Conservation (phyloP, 2,113 vertebrate species). For the Pogonocichla stellata region DNA sequence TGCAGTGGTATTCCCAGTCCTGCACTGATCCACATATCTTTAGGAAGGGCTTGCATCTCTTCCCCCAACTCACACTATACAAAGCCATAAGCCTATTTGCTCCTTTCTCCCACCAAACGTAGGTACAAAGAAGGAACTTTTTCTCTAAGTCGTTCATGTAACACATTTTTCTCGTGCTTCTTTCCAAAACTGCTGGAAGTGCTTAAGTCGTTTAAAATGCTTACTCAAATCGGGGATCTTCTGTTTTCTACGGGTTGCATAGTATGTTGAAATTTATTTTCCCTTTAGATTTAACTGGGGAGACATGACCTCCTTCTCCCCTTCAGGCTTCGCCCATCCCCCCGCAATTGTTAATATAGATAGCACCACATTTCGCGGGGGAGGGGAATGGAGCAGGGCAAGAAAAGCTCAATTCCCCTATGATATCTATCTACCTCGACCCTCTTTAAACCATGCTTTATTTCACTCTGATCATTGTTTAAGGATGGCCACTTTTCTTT, state of each 20-base stretch:
- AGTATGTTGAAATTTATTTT: neutral
- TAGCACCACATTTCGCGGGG: neutral
- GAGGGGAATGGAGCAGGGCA: neutral
- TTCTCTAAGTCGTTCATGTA: neutral
- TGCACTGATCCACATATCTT: neutral
- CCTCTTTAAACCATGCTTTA: neutral
- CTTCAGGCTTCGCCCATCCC: neutral
- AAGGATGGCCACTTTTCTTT: neutral
- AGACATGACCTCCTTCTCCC: neutral
- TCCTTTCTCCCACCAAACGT: neutral
- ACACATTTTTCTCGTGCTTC: neutral
- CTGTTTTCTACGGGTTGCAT: neutral
- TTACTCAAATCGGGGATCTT: fast-evolving
- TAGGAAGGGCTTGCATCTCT: neutral
- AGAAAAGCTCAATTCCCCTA: neutral
- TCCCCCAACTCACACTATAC: neutral
- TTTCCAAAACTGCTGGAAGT: neutral
- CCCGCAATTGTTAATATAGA: slow-evolving; percentile 11
- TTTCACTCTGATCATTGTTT: neutral
- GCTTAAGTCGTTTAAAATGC: neutral
- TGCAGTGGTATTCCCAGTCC: neutral
- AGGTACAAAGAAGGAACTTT: neutral
- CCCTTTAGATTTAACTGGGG: neutral
- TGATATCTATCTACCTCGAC: neutral
- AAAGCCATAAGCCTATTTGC: neutral